A percentile compares a stretch with the other conserved stretches of the same genome.
Evolutionary conservation across 2,113 vertebrate genomes (phyloP).

Genomic region (Trinectes maculatus): DNA sequence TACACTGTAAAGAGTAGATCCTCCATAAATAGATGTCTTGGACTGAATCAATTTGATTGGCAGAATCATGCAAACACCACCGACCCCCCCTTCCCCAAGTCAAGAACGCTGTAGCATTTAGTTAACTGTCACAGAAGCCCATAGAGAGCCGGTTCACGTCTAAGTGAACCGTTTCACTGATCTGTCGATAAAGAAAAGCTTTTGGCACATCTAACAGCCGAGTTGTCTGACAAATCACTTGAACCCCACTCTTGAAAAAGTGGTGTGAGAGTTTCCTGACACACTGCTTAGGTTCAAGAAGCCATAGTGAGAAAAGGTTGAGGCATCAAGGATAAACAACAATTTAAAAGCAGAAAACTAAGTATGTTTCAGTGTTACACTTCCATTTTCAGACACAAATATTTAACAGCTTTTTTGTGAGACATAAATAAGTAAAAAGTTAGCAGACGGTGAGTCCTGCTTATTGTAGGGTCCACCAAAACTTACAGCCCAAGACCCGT

Average conservation of each 20-base stretch:
- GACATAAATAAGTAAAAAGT: conserved; percentile 10
- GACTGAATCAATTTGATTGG: conserved; percentile 62
- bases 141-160: conserved; percentile 35
- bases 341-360: conserved; percentile 51
- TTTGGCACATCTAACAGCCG: conserved; percentile 73
- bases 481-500: background rate
- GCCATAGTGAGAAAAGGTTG: conserved; percentile 56
- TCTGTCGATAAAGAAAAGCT: conserved; percentile 65
- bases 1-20: conserved; percentile 48
- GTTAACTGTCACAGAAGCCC: conserved; percentile 41
- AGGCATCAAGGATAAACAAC: conserved; percentile 44
- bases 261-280: conserved; percentile 41
- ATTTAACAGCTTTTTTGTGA: no score
- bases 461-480: background rate
- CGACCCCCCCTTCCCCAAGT: no score
- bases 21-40: conserved; percentile 61
- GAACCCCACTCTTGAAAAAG: conserved; percentile 41
- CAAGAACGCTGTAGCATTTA: conserved; percentile 48
- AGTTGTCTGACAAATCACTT: conserved; percentile 69
- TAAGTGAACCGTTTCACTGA: conserved; percentile 20
- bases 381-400: no score
- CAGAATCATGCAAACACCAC: conserved; percentile 55
- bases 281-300: conserved; percentile 37
- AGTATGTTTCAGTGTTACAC: conserved; percentile 37
- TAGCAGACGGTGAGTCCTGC: conserved; percentile 6